phyloP scores from a whole-genome alignment of 2,888 invertebrate species.

The Caenorhabditis afra region DNA sequence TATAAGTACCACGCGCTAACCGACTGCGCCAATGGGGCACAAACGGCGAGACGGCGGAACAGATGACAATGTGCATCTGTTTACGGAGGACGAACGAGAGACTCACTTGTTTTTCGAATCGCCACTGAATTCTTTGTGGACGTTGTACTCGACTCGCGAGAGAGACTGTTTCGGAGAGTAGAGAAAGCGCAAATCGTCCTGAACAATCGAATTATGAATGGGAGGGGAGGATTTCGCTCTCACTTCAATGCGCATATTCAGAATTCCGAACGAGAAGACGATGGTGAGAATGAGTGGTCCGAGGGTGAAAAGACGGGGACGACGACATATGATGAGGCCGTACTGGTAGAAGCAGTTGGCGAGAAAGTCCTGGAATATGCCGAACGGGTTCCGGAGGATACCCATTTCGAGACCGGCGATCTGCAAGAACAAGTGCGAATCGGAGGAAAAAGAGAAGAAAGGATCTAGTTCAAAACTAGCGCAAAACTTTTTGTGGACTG shows the following conservation, averaged over 20 bases:
- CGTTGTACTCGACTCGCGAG: constrained; percentile 78
- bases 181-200: constrained; percentile 80
- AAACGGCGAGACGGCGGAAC: background rate
- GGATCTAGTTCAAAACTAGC: constrained; percentile 41
- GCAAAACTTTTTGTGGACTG: constrained; percentile 56
- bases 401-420: constrained; percentile 37
- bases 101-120: constrained; percentile 77
- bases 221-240: background rate
- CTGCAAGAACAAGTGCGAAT: background rate
- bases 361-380: constrained; percentile 75
- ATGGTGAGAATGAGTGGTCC: constrained; percentile 74
- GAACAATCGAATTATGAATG: constrained; percentile 36
- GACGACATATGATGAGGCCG: constrained; percentile 72
- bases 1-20: constrained; percentile 77
- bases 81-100: background rate
- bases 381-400: constrained; percentile 73
- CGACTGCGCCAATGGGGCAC: constrained; percentile 75
- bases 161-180: constrained; percentile 79
- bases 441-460: constrained; percentile 11
- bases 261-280: constrained; percentile 73
- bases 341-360: constrained; percentile 75
- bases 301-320: constrained; percentile 75
- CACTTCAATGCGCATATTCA: constrained; percentile 75
- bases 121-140: constrained; percentile 79
- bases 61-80: constrained; percentile 3